A percentile compares a stretch with the other conserved stretches of the same genome.
These are phyloP conservation scores for Leptopilina drosophilae DNA, from an alignment of 2,888 invertebrate species.

Conservation along the genomic window DNA sequence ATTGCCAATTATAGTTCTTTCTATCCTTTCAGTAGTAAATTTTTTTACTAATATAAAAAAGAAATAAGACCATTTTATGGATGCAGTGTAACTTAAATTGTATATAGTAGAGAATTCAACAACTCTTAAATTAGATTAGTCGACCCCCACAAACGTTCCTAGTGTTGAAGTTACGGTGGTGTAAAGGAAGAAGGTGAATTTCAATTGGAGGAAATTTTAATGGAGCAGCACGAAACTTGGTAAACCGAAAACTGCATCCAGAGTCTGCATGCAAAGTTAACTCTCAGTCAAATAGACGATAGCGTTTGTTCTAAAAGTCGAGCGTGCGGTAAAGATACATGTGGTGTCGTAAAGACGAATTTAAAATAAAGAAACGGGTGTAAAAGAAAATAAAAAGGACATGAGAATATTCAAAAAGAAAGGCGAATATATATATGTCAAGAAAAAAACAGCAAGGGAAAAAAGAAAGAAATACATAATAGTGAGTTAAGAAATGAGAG, in stretches of 20 bases:
- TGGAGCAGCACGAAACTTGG: conserved; percentile 41
- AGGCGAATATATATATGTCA: conserved; percentile 43
- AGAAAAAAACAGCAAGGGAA: conserved; percentile 32
- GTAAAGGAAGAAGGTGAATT: conserved; percentile 35
- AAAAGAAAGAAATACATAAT: conserved; percentile 25
- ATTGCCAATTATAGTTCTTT: not conserved
- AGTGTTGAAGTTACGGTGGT: conserved; percentile 7
- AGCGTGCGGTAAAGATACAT: not conserved
- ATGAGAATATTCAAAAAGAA: conserved; percentile 24
- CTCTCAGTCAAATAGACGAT: conserved; percentile 7
- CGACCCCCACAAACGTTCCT: conserved; percentile 22
- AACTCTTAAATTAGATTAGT: conserved; percentile 35
- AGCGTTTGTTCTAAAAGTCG: conserved; percentile 20
- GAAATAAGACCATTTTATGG: not conserved
- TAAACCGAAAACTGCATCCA: conserved; percentile 37
- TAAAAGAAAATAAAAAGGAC: not conserved
- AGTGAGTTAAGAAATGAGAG: conserved; percentile 49
- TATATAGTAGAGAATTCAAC: conserved; percentile 7
- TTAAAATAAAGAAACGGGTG: not conserved
- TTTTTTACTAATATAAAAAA: no score
- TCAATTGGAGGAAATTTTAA: conserved; percentile 40
- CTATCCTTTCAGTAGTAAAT: no score
- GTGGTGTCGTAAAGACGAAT: conserved; percentile 10
- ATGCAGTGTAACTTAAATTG: not conserved
- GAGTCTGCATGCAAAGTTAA: conserved; percentile 26